Conservation (phyloP, 2,113 vertebrate genomes). For the Neogobius melanostomus region DNA sequence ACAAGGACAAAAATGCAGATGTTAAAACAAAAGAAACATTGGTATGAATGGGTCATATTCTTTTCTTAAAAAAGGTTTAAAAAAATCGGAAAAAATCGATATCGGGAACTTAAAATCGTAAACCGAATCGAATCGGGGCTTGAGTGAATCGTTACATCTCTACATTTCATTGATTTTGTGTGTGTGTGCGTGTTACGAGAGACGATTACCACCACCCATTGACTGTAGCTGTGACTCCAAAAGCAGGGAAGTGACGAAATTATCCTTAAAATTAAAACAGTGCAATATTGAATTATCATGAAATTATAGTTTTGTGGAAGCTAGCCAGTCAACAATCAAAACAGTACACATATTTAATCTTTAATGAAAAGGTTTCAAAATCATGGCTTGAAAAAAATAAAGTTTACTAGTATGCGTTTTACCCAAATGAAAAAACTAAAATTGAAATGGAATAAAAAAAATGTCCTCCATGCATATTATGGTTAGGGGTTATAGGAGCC, state of each 20-base stretch:
- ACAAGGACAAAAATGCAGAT: no score
- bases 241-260: background rate
- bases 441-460: background rate
- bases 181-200: background rate
- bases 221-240: background rate
- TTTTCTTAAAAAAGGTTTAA: no score
- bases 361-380: no score
- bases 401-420: no score
- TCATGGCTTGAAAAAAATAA: no score
- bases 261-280: background rate
- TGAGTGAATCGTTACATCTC: no score
- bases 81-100: no score
- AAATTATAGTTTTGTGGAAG: background rate
- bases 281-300: conserved; percentile 14
- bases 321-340: background rate
- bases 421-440: background rate
- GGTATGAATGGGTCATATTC: no score
- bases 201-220: conserved; percentile 16
- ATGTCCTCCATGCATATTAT: background rate
- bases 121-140: no score
- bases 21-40: no score
- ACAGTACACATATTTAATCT: no score
- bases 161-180: conserved; percentile 28
- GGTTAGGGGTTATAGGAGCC: background rate
- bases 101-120: no score